A percentile compares a stretch with the other conserved stretches of the same genome.
These are phyloP conservation scores for Holotrichia oblita DNA, from an alignment of 1,140 invertebrate genomes.

Conservation along the genomic window DNA sequence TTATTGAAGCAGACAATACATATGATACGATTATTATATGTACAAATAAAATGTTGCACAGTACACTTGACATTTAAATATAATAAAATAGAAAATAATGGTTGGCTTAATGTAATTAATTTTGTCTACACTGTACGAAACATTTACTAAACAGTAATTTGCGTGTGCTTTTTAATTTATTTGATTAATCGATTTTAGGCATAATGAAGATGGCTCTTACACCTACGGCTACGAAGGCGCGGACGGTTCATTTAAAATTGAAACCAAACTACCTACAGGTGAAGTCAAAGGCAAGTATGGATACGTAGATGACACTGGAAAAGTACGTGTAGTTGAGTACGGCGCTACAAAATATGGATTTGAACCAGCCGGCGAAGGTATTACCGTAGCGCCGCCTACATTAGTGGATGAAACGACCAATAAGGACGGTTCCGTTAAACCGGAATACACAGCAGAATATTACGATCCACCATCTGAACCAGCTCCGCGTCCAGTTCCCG, in stretches of 20 bases:
- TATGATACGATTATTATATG: no score
- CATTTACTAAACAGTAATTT: no score
- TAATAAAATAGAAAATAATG: no score
- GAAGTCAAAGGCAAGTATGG: slow-evolving; percentile 88
- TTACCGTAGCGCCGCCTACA: slow-evolving; percentile 83
- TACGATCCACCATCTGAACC: slow-evolving; percentile 61
- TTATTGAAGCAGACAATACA: no score
- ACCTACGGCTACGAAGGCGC: slow-evolving; percentile 88
- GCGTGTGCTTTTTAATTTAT: no score
- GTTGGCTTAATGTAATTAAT: no score
- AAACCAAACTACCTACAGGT: slow-evolving; percentile 81
- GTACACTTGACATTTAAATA: no score
- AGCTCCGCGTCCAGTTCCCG: slow-evolving; percentile 50
- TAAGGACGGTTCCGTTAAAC: slow-evolving; percentile 60
- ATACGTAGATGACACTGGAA: slow-evolving; percentile 84
- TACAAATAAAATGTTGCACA: no score
- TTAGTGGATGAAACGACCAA: slow-evolving; percentile 76
- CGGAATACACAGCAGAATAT: slow-evolving; percentile 62
- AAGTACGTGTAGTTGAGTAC: slow-evolving; percentile 86
- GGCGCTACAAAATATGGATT: slow-evolving; percentile 88
- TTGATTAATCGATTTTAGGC: no score
- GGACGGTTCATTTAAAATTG: slow-evolving; percentile 87
- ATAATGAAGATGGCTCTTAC: slow-evolving; percentile 87
- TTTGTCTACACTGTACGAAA: no score
- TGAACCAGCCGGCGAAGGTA: slow-evolving; percentile 84